These are phyloP conservation scores for Cheilosia pagana DNA, from an alignment of 2,888 invertebrate species.

Conservation along the genomic window DNA sequence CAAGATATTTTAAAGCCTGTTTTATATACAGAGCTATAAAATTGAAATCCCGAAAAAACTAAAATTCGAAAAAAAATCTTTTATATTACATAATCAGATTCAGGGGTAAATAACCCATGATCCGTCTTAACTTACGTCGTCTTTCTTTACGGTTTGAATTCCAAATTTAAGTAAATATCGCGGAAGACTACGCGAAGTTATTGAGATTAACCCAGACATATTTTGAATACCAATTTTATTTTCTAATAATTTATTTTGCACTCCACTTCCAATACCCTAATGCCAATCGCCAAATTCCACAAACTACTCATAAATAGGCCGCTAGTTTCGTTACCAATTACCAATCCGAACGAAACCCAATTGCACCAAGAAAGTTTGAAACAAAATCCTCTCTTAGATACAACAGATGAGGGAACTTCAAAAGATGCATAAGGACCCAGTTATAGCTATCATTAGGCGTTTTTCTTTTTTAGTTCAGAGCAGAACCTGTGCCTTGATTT, in stretches of 20 bases:
- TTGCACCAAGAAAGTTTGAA: too few relatives aligned
- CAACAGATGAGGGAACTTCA: too few relatives aligned
- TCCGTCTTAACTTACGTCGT: constrained; percentile 79
- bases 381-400: too few relatives aligned
- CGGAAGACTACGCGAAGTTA: constrained; percentile 84
- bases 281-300: too few relatives aligned
- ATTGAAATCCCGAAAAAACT: neutral
- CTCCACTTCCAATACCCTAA: too few relatives aligned
- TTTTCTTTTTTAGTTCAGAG: too few relatives aligned
- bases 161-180: constrained; percentile 81
- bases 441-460: too few relatives aligned
- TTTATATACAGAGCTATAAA: neutral
- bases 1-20: neutral
- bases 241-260: neutral
- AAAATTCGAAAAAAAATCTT: neutral
- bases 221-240: constrained; percentile 5
- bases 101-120: constrained; percentile 20
- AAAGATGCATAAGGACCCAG: too few relatives aligned
- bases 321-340: too few relatives aligned
- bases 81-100: constrained; percentile 50
- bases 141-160: constrained; percentile 78
- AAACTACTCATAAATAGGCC: too few relatives aligned
- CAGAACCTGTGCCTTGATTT: too few relatives aligned
- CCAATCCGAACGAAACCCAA: too few relatives aligned
- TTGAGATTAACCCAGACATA: constrained; percentile 84